Base-by-base conservation (phyloP, 53 echinoderm and acorn worm genomes). In the Astropecten irregularis region DNA sequence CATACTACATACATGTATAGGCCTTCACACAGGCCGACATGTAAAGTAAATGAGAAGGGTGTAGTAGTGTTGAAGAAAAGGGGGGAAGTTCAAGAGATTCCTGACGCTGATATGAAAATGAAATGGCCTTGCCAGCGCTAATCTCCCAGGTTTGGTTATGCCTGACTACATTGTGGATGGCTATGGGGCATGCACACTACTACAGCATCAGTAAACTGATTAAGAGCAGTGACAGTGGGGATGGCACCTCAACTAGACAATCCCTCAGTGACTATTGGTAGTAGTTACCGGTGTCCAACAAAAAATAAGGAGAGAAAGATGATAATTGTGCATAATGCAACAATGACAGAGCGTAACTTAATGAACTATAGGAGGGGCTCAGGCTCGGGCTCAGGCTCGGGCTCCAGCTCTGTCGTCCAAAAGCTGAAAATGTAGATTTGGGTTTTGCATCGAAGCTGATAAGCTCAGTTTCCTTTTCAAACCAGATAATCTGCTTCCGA, bases 161-260 rank as follows among this genome's bases (percentile, higher is more conserved):
- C 71, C 61, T 85, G 85, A 72, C 60, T 72, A 72, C 61, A 60
- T n/a, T 59, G 71, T 56, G 85, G 60, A 85, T 60, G 85, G 85
- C 85, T 72, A 29, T 35, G 29, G 73, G 85, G 70, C 49, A 67
- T 26, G 36, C 71, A 85, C 72, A 85, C 71, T 85, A 72, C n/a
- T n/a, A n/a, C n/a, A n/a, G n/a, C 85, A 85, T 85, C 85, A 85
- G 71, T 71, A 85, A 85, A 85, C 85, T 85, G 85, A 85, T 71
- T 85, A 85, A 66, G 65, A 53, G 69, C 63, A 53, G 66, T 85
- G 86, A 76, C 69, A 68, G 68, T 54, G 71, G 68, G 52, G 66
- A 25, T 51, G 38, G 85, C 60, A 73, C 50, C 63, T 76, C 76
- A 66, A 53, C 73, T 74, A 74, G 86, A 74, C 86, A 85, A 85